Evolutionary conservation across 2,113 vertebrate genomes (phyloP), one percentile per base, ranked within the genome.

Genomic region (Aegithalos caudatus): DNA sequence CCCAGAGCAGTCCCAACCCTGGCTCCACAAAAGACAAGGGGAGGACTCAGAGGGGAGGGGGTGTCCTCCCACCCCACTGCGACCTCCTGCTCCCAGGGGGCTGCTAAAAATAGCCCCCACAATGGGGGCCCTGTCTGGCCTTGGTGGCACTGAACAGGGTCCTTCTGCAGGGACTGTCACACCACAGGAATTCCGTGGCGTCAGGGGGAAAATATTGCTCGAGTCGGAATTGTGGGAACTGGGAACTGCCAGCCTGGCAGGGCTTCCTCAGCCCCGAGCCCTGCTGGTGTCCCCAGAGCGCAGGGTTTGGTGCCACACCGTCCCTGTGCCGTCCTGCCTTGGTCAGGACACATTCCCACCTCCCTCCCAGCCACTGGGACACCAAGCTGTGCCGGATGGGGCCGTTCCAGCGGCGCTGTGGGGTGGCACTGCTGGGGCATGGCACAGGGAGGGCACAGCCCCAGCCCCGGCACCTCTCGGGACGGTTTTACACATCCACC

Each of bases 141-240:
- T 70, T 3, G 11, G 48, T 85, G 81, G 78, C 92, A 81, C 93
- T 97, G 97, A 98, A 97, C 94, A 1, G 96, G 38, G 48, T 88
- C 96, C 97, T 98, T 98, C 95, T 98, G 90, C 40, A 28, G 51
- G 23, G 81, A 66, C 82, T 93, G 97, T 98, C 98, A 98, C 95
- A 91, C 92, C 25, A 58, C 96, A 98, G 97, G 98, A 98, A 98
- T 98, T 95, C 90, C n/a, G 84, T 74, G 17, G 27, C 94, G 81
- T 98, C 98, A 98, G 86, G 94, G 90, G 94, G 95, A 97, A 98
- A 98, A 96, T 97, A 98, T 98, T 96, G 81, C 85, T 88, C 93
- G 4, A 29, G 73, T 14, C 3, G 21, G 90, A n/a, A 16, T 1
- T 94, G 95, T 12, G 71, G 64, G 71, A 61, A 8, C 54, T 58